phyloP scores from a whole-genome alignment of 2,888 invertebrate genomes.

The Patella depressa region DNA sequence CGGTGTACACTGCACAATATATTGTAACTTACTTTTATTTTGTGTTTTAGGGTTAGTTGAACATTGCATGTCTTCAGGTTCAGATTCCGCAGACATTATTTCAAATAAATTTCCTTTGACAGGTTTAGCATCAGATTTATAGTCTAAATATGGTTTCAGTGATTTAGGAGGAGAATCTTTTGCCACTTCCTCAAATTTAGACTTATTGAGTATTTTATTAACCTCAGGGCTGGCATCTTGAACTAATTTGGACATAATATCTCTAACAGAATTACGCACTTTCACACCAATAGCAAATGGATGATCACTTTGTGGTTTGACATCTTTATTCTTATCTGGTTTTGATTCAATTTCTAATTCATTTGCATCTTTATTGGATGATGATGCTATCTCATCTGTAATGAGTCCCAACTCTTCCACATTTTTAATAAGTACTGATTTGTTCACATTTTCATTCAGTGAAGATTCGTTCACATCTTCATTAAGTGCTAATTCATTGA shows the following conservation, averaged over 20 bases:
- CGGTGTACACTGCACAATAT: too few relatives aligned
- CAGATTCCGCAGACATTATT: neutral
- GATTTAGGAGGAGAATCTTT: constrained; percentile 13
- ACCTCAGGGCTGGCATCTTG: constrained; percentile 27
- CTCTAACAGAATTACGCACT: constrained; percentile 45
- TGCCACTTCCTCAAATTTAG: constrained; percentile 22
- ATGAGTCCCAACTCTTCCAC: too few relatives aligned
- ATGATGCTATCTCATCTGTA: too few relatives aligned
- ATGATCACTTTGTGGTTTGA: constrained; percentile 14
- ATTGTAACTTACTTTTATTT: too few relatives aligned
- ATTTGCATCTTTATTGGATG: too few relatives aligned
- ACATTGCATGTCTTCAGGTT: neutral
- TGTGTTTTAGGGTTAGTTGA: too few relatives aligned
- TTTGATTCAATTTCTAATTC: too few relatives aligned
- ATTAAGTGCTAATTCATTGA: too few relatives aligned
- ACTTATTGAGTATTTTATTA: constrained; percentile 24
- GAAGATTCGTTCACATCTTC: too few relatives aligned
- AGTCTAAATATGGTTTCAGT: neutral
- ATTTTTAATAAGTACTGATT: too few relatives aligned
- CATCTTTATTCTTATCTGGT: too few relatives aligned
- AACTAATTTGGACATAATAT: constrained; percentile 41
- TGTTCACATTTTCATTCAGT: too few relatives aligned
- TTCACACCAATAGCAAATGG: constrained; percentile 42
- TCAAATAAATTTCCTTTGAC: constrained; percentile 34
- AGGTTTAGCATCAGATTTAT: constrained; percentile 5